These are phyloP conservation scores for Lepus americanus DNA, from an alignment of 2,113 vertebrate species.

Conservation along the genomic window DNA sequence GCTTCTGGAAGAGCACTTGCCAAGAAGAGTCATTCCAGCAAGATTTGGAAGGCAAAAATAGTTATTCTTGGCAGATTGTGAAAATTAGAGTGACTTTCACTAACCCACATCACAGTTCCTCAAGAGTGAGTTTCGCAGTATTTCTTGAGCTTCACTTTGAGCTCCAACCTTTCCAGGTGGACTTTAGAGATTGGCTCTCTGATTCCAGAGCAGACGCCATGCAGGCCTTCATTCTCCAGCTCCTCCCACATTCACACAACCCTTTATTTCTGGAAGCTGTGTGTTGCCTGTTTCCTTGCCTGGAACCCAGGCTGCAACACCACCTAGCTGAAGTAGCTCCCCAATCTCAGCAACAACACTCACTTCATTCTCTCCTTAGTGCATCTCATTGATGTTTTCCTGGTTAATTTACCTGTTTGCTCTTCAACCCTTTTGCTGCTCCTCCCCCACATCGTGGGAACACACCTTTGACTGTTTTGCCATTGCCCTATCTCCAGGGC, in stretches of 20 bases:
- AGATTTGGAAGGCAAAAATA: constrained; percentile 13
- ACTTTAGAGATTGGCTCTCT: not conserved
- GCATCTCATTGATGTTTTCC: not conserved
- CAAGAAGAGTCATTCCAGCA: not conserved
- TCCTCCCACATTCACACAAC: not conserved
- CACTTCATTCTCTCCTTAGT: not conserved
- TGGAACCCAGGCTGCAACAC: not conserved
- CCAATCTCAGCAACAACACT: not conserved
- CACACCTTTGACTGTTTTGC: not conserved
- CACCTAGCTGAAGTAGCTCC: not conserved
- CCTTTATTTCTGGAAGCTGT: not conserved
- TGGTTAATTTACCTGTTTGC: not conserved
- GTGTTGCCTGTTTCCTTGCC: not conserved
- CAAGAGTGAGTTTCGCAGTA: not conserved
- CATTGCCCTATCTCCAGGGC: not conserved
- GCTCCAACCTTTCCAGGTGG: not conserved
- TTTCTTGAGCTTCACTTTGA: not conserved
- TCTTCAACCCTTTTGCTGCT: not conserved
- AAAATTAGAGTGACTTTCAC: not conserved
- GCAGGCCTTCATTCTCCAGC: not conserved
- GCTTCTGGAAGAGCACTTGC: not conserved
- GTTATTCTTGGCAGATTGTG: not conserved
- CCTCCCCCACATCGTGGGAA: not conserved
- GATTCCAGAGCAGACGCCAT: not conserved
- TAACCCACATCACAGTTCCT: not conserved